Conservation (phyloP, 2,888 invertebrate species). For the Andrena minutula region DNA sequence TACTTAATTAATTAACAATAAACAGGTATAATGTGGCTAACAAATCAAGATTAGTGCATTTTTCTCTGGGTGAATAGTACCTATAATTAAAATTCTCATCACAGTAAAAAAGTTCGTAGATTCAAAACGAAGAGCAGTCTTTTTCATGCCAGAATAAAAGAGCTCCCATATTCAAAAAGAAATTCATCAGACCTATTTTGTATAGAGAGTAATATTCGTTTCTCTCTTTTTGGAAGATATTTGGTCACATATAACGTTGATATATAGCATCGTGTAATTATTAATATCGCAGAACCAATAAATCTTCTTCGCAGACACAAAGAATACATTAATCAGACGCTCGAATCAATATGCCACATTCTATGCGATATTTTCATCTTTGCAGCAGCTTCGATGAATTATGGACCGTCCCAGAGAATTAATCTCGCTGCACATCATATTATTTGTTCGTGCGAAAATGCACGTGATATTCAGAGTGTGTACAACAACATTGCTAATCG, state of each 20-base stretch:
- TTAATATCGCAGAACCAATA: not conserved
- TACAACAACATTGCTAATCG: slow-evolving; percentile 9
- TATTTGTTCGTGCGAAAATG: not conserved
- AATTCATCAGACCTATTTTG: no score
- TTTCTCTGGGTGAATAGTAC: no score
- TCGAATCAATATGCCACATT: slow-evolving; percentile 11
- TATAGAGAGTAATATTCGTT: no score
- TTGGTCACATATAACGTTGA: not conserved
- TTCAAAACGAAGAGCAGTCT: no score
- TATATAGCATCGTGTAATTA: not conserved
- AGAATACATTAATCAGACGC: slow-evolving; percentile 12
- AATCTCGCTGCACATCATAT: slow-evolving; percentile 14
- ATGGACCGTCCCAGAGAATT: slow-evolving; percentile 2
- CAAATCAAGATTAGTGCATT: no score
- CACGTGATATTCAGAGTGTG: not conserved
- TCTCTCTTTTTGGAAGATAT: no score
- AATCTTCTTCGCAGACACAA: not conserved
- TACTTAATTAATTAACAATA: no score
- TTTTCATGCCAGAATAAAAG: no score
- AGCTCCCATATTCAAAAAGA: no score
- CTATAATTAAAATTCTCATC: no score
- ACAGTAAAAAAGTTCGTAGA: no score
- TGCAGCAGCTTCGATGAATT: slow-evolving; percentile 21
- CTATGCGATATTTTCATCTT: not conserved
- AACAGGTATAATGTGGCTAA: no score